Evolutionary conservation across 2,888 invertebrate genomes (phyloP).

Genomic region (Eupithecia pulchellata): DNA sequence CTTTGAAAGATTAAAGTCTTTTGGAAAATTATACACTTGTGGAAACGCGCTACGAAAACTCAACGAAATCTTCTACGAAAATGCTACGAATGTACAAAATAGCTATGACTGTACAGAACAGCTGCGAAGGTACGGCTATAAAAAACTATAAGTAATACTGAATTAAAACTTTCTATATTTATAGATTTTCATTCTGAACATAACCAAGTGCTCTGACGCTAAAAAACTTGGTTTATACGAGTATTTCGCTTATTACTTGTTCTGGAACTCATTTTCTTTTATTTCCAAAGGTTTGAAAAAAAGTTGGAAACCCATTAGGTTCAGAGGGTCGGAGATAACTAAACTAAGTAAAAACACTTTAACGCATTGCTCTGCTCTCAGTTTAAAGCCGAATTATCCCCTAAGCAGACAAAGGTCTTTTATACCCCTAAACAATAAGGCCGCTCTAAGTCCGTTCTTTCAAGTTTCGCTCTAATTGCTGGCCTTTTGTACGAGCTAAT

Average conservation of each 20-base stretch:
- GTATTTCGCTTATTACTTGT: conserved; percentile 5
- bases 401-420: conserved; percentile 55
- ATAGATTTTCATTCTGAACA: conserved; percentile 1
- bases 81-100: background rate
- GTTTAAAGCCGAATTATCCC: conserved; percentile 48
- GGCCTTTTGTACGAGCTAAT: conserved; percentile 47
- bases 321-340: conserved; percentile 16
- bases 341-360: conserved; percentile 30
- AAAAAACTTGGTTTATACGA: background rate
- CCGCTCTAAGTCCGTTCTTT: conserved; percentile 56
- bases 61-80: background rate
- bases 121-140: background rate
- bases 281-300: conserved; percentile 13
- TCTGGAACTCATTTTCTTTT: conserved; percentile 5
- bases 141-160: background rate
- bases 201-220: background rate
- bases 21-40: no score
- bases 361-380: conserved; percentile 39
- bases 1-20: no score
- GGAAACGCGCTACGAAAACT: background rate
- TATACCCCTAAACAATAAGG: conserved; percentile 57
- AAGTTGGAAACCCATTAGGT: conserved; percentile 11
- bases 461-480: conserved; percentile 63
- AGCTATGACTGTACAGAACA: no score
- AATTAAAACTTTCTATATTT: background rate